Evolutionary conservation across 2,888 invertebrate species (phyloP).

Genomic region (Drosophila mulleri): DNA sequence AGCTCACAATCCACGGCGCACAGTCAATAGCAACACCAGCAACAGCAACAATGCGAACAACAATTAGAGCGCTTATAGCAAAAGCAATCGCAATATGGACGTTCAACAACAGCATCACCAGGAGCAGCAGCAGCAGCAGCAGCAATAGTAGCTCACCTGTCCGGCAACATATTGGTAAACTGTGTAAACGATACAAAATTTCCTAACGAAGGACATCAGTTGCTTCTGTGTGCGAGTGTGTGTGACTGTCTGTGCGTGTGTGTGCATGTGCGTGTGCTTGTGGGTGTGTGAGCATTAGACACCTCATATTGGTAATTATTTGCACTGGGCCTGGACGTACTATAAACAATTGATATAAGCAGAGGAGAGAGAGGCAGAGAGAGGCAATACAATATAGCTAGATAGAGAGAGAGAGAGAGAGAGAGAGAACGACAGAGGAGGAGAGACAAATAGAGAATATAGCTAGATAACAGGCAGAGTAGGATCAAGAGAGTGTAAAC

Average conservation of each 20-base stretch:
- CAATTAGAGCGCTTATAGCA: conserved; percentile 47
- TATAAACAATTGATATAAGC: conserved; percentile 7
- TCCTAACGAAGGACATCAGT: conserved; percentile 20
- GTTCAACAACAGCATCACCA: conserved; percentile 20
- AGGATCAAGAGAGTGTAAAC: too few species aligned
- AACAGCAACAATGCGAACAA: conserved; percentile 33
- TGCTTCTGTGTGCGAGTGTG: conserved; percentile 27
- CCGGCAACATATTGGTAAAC: conserved; percentile 65
- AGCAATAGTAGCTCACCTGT: conserved; percentile 42
- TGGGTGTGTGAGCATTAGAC: conserved; percentile 51
- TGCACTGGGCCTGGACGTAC: conserved; percentile 51
- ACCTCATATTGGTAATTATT: conserved; percentile 77
- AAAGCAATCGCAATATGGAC: conserved; percentile 21
- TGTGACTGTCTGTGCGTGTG: conserved; percentile 17
- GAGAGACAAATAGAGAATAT: too few species aligned
- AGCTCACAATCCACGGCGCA: conserved; percentile 63
- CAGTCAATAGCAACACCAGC: conserved; percentile 16
- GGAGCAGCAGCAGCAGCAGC: conserved; percentile 9
- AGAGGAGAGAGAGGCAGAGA: too few species aligned
- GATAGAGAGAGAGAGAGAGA: too few species aligned
- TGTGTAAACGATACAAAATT: conserved; percentile 51
- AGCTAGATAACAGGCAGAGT: too few species aligned
- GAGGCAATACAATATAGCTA: too few species aligned
- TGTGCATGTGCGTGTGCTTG: conserved; percentile 6
- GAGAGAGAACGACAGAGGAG: too few species aligned